These are phyloP conservation scores for Atta colombica DNA, from an alignment of 1,140 invertebrate species.

Conservation along the genomic window DNA sequence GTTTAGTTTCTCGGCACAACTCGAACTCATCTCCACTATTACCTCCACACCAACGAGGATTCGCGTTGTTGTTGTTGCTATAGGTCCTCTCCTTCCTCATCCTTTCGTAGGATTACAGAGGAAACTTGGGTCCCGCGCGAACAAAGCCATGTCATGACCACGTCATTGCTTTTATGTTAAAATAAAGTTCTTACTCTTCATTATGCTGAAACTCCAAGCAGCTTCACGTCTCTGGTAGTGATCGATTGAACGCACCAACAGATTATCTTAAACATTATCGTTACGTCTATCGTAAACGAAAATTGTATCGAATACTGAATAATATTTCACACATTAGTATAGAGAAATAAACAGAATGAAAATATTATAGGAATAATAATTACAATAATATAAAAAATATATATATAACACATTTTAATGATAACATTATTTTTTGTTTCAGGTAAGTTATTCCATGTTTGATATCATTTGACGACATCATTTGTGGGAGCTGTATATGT, in stretches of 20 bases:
- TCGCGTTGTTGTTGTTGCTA: slow-evolving; percentile 64
- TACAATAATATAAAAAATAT: not conserved
- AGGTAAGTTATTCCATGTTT: slow-evolving; percentile 60
- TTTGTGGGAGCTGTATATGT: not conserved
- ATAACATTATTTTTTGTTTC: slow-evolving; percentile 51
- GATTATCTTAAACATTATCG: slow-evolving; percentile 31
- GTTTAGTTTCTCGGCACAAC: slow-evolving; percentile 79
- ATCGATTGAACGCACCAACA: slow-evolving; percentile 32
- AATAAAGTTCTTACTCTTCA: slow-evolving; percentile 59
- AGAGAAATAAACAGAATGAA: not conserved
- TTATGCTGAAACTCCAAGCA: slow-evolving; percentile 31
- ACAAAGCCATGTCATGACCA: slow-evolving; percentile 61
- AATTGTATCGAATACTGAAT: not conserved
- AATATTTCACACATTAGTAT: not conserved
- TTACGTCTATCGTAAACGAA: not conserved
- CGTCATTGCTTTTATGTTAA: slow-evolving; percentile 49
- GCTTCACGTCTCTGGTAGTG: slow-evolving; percentile 6
- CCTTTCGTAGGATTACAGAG: slow-evolving; percentile 51
- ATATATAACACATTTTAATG: slow-evolving; percentile 7
- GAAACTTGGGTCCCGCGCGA: slow-evolving; percentile 50
- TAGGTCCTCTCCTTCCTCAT: slow-evolving; percentile 3
- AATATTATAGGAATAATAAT: not conserved
- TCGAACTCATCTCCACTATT: slow-evolving; percentile 77
- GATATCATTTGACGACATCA: too few relatives aligned
- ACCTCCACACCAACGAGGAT: slow-evolving; percentile 75